A percentile compares a stretch with the other conserved stretches of the same genome.
Conservation (phyloP, 1,140 invertebrate genomes). For the Solen grandis region DNA sequence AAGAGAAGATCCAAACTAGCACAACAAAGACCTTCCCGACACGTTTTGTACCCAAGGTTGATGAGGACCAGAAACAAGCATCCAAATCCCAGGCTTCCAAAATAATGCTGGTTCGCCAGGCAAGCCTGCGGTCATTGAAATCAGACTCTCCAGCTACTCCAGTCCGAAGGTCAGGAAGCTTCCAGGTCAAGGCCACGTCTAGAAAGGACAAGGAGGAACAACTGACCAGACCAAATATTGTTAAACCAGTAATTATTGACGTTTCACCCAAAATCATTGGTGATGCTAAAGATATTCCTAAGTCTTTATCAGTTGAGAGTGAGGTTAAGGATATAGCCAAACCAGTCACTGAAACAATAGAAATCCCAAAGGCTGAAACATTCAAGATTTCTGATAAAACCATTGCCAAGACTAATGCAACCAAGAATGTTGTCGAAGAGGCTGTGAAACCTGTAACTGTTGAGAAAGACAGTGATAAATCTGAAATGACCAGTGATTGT, state of each 20-base stretch:
- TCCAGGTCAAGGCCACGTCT: no score
- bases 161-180: not conserved
- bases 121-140: conserved; percentile 12
- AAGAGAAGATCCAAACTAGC: conserved; percentile 37
- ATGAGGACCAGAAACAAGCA: conserved; percentile 26
- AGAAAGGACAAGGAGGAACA: no score
- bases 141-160: not conserved
- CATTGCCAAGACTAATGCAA: not conserved
- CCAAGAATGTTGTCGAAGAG: not conserved
- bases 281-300: no score
- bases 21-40: conserved; percentile 11
- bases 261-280: no score
- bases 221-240: no score
- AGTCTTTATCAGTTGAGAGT: no score
- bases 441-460: not conserved
- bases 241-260: no score
- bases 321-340: not conserved
- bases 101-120: conserved; percentile 46
- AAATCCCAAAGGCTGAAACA: not conserved
- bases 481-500: no score
- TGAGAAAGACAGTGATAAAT: no score
- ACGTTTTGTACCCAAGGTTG: conserved; percentile 20
- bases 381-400: not conserved
- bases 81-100: conserved; percentile 42
- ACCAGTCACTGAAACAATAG: not conserved